Base-by-base conservation (phyloP, 2,113 vertebrate species). In the Todiramphus saurophagus region DNA sequence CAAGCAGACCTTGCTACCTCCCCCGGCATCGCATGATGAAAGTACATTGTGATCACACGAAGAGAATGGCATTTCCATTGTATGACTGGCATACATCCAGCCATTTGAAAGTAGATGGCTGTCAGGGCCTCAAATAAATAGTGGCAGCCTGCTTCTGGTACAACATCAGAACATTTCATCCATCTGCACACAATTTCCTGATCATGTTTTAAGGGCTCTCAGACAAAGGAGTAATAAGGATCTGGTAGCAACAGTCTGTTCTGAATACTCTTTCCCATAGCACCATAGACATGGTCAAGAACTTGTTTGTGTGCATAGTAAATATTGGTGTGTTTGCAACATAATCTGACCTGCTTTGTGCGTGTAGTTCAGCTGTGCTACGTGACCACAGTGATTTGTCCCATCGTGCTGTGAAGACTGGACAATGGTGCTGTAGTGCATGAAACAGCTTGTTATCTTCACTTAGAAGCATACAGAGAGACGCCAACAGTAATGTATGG, bases 1-100 rank as follows among this genome's bases (percentile, higher is more conserved):
- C 62, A 60, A 35, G 66, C 84, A 37, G 78, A 93, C 84, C 74
- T 95, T 84, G 83, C 87, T 94, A 46, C 74, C 33, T 93, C 91
- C 74, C 89, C 23, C 62, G 82, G 39, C 76, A 63, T 33, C 0
- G 0, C 93, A 84, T 18, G 81, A 72, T 78, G 83, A 91, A 89
- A 95, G 89, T 84, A 43, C 7, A 15, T 82, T 87, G 87, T 82
- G 77, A 68, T 76, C 83, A 64, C 58, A 50, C 20, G 48, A 82
- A 91, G 79, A 82, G 53, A 95, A 93, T 84, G 69, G 74, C 67
- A 66, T 91, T 96, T 84, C 66, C 77, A 82, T 93, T 95, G 93
- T 94, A 64, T 94, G 89, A 84, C 62, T 96, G 94, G 91, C 95
- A 87, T n/a, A 25, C 33, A 53, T 91, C 93, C 95, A 97, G 87